Base-by-base conservation (phyloP, 2,113 vertebrate species). In the Oryzias javanicus region DNA sequence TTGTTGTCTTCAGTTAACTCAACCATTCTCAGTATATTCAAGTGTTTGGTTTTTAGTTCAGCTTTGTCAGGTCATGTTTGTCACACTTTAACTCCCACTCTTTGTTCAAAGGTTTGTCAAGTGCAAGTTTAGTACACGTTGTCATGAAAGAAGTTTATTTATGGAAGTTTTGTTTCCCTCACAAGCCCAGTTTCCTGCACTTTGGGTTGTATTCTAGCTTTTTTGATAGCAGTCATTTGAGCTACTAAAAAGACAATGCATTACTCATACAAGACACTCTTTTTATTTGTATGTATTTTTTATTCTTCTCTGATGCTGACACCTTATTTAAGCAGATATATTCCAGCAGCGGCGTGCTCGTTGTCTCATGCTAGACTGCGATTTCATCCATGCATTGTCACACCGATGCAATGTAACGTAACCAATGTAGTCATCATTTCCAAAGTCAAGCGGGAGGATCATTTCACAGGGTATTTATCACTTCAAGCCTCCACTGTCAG, bases 321-420 rank as follows among this genome's bases (percentile, higher is more conserved):
- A 59, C 61, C 75, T 79, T 71, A 81, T 82, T 82, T 74, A 68
- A 80, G 79, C 14, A 58, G 64, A 67, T 75, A 75, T 76, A 74
- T 73, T 60, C 59, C 29, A 62, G 50, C 65, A 52, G 44, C 69
- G 22, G 22, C 22, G 22, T 22, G 67, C 66, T 56, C 77, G 64
- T 57, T 60, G 72, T 67, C 55, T 58, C 50, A 4, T 25, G 35
- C 16, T 46, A 45, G 58, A 70, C 55, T 51, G 50, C 60, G 6
- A 35, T 64, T 63, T 72, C 70, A 67, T 80, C 52, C 44, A 19
- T 61, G 63, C 54, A 48, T 60, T 64, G 60, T 77, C 64, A 53
- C 40, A 64, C 70, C 35, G 8, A 35, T 35, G 35, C 35, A 35
- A 35, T 35, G 35, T 67, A 57, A 71, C 49, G 55, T 25, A 52